phyloP scores from a whole-genome alignment of 2,888 invertebrate species.

The Pollenia labialis region DNA sequence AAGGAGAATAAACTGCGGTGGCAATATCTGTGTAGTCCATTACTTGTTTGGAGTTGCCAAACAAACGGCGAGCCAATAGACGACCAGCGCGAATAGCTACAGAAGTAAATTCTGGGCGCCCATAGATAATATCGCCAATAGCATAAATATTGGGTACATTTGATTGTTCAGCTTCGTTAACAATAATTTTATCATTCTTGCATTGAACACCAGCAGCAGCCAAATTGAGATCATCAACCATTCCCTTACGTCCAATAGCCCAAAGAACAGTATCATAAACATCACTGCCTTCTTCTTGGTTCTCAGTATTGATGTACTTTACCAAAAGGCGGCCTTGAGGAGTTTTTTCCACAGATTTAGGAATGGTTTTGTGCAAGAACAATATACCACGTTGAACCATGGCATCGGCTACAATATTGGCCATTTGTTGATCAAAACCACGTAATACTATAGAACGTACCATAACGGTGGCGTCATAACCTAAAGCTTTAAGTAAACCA shows the following conservation, averaged over 20 bases:
- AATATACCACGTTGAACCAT: conserved; percentile 92
- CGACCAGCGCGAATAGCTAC: conserved; percentile 97
- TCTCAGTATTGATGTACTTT: conserved; percentile 86
- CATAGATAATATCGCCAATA: conserved; percentile 95
- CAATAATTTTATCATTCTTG: conserved; percentile 89
- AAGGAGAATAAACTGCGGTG: conserved; percentile 97
- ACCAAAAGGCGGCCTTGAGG: conserved; percentile 88
- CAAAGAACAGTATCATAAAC: conserved; percentile 93
- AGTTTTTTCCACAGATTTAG: conserved; percentile 89
- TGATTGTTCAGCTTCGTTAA: conserved; percentile 91
- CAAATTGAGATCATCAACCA: conserved; percentile 89
- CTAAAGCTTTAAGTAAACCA: conserved; percentile 94
- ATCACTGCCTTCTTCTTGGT: conserved; percentile 85
- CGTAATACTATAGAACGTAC: conserved; percentile 94
- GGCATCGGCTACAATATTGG: conserved; percentile 89
- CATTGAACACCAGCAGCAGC: conserved; percentile 90
- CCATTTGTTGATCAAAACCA: conserved; percentile 98
- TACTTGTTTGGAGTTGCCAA: conserved; percentile 85
- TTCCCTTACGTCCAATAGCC: conserved; percentile 92
- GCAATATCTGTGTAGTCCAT: conserved; percentile 96
- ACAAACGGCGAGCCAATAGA: conserved; percentile 91
- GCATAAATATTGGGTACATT: conserved; percentile 95
- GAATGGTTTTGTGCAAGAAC: conserved; percentile 90
- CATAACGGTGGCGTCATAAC: conserved; percentile 94
- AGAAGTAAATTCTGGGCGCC: conserved; percentile 96